Percentiles rank a stretch among this genome's conserved stretches.
Evolutionary conservation across 2,888 invertebrate genomes (phyloP).

Genomic region (Panzeria rudis): DNA sequence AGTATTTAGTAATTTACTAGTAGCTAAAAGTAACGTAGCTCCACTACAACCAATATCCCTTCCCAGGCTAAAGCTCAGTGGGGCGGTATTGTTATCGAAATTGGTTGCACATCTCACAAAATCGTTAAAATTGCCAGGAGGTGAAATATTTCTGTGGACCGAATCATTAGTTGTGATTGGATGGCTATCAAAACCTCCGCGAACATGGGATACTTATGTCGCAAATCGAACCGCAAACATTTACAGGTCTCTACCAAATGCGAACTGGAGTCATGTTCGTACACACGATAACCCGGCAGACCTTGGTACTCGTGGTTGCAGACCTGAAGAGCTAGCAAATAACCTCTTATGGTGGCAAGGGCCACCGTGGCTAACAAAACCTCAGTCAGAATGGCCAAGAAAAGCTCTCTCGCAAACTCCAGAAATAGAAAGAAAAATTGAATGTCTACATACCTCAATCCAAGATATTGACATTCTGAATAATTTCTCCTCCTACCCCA

Average conservation of each 20-base stretch:
- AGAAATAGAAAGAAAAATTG: slow-evolving; percentile 2
- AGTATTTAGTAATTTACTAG: slow-evolving; percentile 32
- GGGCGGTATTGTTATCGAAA: slow-evolving; percentile 35
- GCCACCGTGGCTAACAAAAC: too few relatives aligned
- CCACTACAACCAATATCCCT: slow-evolving; percentile 18
- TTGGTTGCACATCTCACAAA: neutral
- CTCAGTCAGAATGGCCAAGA: too few relatives aligned
- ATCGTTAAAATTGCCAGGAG: neutral
- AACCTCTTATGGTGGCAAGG: too few relatives aligned
- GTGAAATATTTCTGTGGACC: slow-evolving; percentile 1
- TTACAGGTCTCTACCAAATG: neutral
- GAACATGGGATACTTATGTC: slow-evolving; percentile 34
- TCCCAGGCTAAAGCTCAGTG: slow-evolving; percentile 11
- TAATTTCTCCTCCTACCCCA: slow-evolving; percentile 2
- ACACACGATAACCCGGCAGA: too few relatives aligned
- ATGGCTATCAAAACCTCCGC: slow-evolving; percentile 14
- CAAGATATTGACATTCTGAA: neutral
- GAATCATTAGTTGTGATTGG: slow-evolving; percentile 23
- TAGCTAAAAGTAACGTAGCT: slow-evolving; percentile 53
- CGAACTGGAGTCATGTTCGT: slow-evolving; percentile 16
- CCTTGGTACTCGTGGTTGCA: too few relatives aligned
- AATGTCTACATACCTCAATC: neutral
- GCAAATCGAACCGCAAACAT: slow-evolving; percentile 30
- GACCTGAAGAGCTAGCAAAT: too few relatives aligned
- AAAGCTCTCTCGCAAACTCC: neutral